Base-by-base conservation (phyloP, 2,113 vertebrate genomes). In the Mystacornis crossleyi region DNA sequence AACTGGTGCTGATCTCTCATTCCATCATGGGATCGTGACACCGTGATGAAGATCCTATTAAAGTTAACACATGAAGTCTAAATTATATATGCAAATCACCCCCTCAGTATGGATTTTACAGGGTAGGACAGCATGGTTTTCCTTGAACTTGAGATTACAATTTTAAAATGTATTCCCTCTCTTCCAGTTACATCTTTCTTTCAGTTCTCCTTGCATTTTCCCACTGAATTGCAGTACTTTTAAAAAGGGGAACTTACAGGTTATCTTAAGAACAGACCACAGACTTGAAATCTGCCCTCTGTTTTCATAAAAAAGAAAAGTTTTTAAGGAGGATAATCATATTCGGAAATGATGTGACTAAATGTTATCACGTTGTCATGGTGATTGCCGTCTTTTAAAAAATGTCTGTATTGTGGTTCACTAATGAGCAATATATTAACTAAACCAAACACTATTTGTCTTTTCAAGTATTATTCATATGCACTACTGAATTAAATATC, bases 371-470 rank as follows among this genome's bases (percentile, higher is more conserved):
- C 95, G 86, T 83, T 91, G 60, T 96, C 96, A 95, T 79, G 67
- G 95, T 81, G 90, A 95, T 51, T 81, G 71, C 47, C 88, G 89
- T 84, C 96, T 97, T 97, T 95, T 97, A 91, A 97, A 96, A 97
- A 97, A 97, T 93, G 86, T 92, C 89, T 85, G 92, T 81, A 91
- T 97, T 91, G 93, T 83, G 95, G 70, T 82, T 77, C 80, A 80
- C 81, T 97, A 97, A 98, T 97, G 96, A 97, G 91, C 86, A 95
- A 95, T 96, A 92, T 88, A 97, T 96, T 97, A 97, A 94, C 79
- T 73, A 95, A 93, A 83, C 51, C 88, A 75, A 91, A 92, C 86
- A 97, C 78, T 71, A 97, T 96, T 94, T 94, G 84, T 97, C 96
- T 97, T 97, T 96, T 88, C 90, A 75, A 95, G 90, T 89, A 88